Evolutionary conservation across 35 echinoderm and acorn worm genomes (phyloP), one percentile per base, ranked within the genome.

Genomic region (Strongylocentrotus purpuratus): DNA sequence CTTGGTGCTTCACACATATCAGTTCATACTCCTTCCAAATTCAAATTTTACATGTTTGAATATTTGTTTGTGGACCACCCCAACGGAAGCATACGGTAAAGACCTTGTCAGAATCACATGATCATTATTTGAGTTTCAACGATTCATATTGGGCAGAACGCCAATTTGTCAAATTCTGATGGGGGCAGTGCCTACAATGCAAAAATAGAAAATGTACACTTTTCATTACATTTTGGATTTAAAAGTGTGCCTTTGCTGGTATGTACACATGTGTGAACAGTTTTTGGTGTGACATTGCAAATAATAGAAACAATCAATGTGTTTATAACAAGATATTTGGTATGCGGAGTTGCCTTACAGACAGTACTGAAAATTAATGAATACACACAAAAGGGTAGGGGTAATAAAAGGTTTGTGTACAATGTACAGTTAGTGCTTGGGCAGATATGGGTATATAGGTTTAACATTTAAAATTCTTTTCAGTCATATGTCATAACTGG

Each of bases 401-500:
- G 28, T 78, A n/a, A 78, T 78, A 7, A 78, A 1, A 7, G 28
- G 28, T 78, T 22, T 78, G 65, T 78, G 65, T 78, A 78, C 18
- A 28, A 78, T 78, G 65, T 78, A 78, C 65, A 78, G 20, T 7
- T 78, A 28, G 20, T 78, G 20, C 7, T 22, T 28, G 22, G 65
- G 65, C 65, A 78, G 65, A 78, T 78, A 8, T 78, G 65, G 65
- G 28, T n/a, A n/a, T 78, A 78, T 78, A 78, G 25, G 65, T 78
- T 78, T 59, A 59, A 59, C 52, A 25, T 18, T 78, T 22, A 28
- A 28, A 55, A 55, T 55, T 6, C 50, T 55, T 14, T n/a, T 78
- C 65, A 78, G 22, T 78, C 65, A n/a, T 78, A 78, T 78, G 65
- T n/a, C 65, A 78, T 78, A 78, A 78, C 65, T 78, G 65, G 65